Evolutionary conservation across 2,888 invertebrate species (phyloP).

Genomic region (Eupithecia exiguata): DNA sequence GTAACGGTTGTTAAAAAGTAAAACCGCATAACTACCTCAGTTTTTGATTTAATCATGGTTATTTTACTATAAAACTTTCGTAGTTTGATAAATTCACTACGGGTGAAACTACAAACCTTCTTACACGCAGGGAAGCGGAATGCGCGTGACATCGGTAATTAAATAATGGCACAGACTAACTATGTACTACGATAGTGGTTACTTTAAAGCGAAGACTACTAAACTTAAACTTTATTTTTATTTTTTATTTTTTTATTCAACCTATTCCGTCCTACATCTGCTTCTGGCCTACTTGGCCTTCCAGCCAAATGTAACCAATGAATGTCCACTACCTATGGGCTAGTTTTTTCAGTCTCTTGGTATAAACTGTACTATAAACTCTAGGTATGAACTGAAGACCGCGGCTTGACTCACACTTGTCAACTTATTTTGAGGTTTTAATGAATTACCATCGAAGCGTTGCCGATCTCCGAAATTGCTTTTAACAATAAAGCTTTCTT

Average conservation of each 20-base stretch:
- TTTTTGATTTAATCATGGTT: not conserved
- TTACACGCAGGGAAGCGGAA: not conserved
- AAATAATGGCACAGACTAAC: no score
- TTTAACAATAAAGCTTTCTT: not conserved
- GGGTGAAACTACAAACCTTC: not conserved
- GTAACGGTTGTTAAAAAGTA: not conserved
- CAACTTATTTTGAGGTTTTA: not conserved
- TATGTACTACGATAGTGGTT: not conserved
- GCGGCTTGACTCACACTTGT: not conserved
- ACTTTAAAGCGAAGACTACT: not conserved
- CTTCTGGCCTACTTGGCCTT: not conserved
- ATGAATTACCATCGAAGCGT: not conserved
- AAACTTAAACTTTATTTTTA: not conserved
- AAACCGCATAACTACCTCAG: not conserved
- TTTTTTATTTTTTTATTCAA: not conserved
- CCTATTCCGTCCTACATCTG: not conserved
- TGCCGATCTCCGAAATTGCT: constrained; percentile 4
- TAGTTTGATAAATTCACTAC: not conserved
- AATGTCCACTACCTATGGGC: no score
- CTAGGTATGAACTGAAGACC: not conserved
- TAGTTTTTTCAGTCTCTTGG: not conserved
- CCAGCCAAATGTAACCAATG: not conserved
- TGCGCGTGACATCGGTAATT: not conserved
- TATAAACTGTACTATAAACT: no score
- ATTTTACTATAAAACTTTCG: not conserved